Percentiles rank a stretch among this genome's conserved stretches.
These are phyloP conservation scores for Pseudomyrmex concolor DNA, from an alignment of 1,140 invertebrate species.

Conservation along the genomic window DNA sequence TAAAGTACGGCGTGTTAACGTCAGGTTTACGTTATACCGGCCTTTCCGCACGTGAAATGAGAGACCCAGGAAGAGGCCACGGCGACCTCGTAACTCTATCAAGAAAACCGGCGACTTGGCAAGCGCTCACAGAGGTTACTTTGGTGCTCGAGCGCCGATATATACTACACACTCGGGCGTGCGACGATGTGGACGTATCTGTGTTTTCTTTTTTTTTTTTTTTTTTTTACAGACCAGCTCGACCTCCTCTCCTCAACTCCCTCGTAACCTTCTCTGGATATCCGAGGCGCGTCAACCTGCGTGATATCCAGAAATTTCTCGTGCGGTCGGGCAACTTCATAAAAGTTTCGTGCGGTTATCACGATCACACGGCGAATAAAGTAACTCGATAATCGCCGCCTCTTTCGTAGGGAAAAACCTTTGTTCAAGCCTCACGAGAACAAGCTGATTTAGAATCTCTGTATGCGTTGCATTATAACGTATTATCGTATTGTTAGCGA, in stretches of 20 bases:
- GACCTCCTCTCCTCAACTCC: background rate
- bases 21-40: slow-evolving; percentile 52
- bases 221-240: slow-evolving; percentile 16
- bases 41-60: slow-evolving; percentile 59
- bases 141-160: slow-evolving; percentile 56
- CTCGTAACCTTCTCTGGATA: slow-evolving; percentile 1
- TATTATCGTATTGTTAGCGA: background rate
- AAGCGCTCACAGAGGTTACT: slow-evolving; percentile 65
- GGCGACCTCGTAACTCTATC: slow-evolving; percentile 68
- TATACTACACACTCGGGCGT: slow-evolving; percentile 21
- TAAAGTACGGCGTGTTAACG: slow-evolving; percentile 62
- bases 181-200: slow-evolving; percentile 18
- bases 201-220: background rate
- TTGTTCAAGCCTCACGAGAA: slow-evolving; percentile 26
- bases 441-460: slow-evolving; percentile 2
- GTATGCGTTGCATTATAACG: background rate
- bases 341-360: slow-evolving; percentile 60
- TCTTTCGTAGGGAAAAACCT: slow-evolving; percentile 16
- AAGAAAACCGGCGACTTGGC: slow-evolving; percentile 67
- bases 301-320: slow-evolving; percentile 66
- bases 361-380: slow-evolving; percentile 56
- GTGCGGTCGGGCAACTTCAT: slow-evolving; percentile 61
- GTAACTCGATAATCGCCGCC: slow-evolving; percentile 60
- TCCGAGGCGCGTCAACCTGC: slow-evolving; percentile 52
- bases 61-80: slow-evolving; percentile 48